Percentiles rank a stretch among this genome's conserved stretches.
phyloP scores from a whole-genome alignment of 2,113 vertebrate species.

The Telmatochromis brichardi region DNA sequence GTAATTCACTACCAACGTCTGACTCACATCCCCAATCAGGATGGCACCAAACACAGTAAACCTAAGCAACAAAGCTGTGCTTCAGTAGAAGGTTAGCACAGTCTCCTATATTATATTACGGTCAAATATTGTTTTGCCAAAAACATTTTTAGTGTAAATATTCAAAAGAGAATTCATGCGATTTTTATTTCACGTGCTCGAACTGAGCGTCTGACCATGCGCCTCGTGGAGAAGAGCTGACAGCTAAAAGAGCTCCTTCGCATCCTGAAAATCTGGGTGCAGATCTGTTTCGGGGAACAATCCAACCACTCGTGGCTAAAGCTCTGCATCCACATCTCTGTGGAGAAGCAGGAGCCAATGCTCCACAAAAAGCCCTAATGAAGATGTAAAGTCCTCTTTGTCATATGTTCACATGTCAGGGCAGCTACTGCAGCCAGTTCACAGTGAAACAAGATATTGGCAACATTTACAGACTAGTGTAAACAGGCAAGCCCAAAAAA shows the following conservation, averaged over 20 bases:
- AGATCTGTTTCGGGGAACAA: background rate
- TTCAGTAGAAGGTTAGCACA: background rate
- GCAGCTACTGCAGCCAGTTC: background rate
- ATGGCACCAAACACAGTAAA: background rate
- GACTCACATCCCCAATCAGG: background rate
- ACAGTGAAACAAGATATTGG: background rate
- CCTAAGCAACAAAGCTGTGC: background rate
- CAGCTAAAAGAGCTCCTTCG: background rate
- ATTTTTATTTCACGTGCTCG: background rate
- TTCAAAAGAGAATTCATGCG: fast-evolving
- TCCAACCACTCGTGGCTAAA: background rate
- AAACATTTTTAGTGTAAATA: background rate
- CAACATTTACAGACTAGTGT: background rate
- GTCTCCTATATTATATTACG: background rate
- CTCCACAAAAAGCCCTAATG: background rate
- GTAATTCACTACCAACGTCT: background rate
- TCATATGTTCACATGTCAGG: background rate
- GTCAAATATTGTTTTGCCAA: background rate
- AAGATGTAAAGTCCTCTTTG: background rate
- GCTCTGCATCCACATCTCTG: background rate
- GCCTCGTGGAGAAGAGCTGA: background rate
- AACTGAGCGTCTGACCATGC: fast-evolving
- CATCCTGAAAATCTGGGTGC: fast-evolving
- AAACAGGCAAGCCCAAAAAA: background rate
- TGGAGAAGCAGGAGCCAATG: background rate